A percentile compares a stretch with the other conserved stretches of the same genome.
These are phyloP conservation scores for Drosophila tropicalis DNA, from an alignment of 1,140 invertebrate genomes.

Conservation along the genomic window DNA sequence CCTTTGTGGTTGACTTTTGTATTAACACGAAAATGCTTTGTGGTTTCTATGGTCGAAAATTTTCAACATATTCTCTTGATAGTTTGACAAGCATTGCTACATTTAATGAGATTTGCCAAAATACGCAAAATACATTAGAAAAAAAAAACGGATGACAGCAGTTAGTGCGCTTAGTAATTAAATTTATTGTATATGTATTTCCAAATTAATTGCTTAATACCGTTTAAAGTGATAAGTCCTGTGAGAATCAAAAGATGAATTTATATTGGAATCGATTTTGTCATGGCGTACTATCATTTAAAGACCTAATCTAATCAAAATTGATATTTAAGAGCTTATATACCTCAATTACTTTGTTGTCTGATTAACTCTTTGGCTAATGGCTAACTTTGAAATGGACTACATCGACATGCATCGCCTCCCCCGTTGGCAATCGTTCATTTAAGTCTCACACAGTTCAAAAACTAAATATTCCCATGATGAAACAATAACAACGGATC, in stretches of 20 bases:
- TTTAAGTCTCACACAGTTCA: not conserved
- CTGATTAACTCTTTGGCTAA: not conserved
- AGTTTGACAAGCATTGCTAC: slow-evolving; percentile 32
- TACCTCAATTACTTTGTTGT: no score
- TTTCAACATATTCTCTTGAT: slow-evolving; percentile 15
- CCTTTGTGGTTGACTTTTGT: slow-evolving; percentile 32
- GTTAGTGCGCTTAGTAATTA: not conserved
- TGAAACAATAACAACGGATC: slow-evolving; percentile 10
- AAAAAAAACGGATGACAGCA: not conserved
- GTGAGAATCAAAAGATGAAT: no score
- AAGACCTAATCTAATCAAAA: no score
- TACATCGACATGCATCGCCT: no score
- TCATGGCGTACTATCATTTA: no score
- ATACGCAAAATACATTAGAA: not conserved
- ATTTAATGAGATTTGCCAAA: slow-evolving; percentile 29
- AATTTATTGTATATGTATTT: not conserved
- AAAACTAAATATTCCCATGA: slow-evolving; percentile 11
- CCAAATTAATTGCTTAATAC: not conserved
- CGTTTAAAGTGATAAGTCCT: no score
- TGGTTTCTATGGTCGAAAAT: slow-evolving; percentile 13
- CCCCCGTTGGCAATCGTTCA: not conserved
- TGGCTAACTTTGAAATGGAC: not conserved
- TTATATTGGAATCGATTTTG: no score
- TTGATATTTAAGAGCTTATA: no score
- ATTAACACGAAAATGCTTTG: slow-evolving; percentile 22